Evolutionary conservation across 2,888 invertebrate species (phyloP).

Genomic region (Sycophila texana): DNA sequence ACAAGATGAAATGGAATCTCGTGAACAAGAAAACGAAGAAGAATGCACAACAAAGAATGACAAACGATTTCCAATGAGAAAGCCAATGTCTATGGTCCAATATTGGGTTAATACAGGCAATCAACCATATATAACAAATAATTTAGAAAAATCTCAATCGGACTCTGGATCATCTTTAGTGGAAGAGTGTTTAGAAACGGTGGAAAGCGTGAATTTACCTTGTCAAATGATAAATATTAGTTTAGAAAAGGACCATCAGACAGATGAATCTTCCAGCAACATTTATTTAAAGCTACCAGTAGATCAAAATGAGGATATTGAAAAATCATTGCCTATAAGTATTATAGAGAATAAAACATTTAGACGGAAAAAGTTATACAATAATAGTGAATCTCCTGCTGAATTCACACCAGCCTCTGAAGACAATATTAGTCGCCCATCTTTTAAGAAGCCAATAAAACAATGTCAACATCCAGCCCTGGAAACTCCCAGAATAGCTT

Average conservation of each 20-base stretch:
- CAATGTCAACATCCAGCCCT: conserved; percentile 45
- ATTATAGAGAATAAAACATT: conserved; percentile 8
- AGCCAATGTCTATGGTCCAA: conserved; percentile 62
- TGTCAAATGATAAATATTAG: neutral
- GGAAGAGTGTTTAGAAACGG: conserved; percentile 51
- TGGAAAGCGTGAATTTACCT: neutral
- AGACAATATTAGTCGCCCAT: neutral
- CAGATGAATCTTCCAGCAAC: neutral
- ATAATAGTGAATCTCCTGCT: conserved; percentile 62
- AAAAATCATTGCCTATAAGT: too few species aligned
- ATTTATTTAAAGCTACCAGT: neutral
- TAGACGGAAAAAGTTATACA: conserved; percentile 64
- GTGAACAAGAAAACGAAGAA: neutral
- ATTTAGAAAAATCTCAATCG: conserved; percentile 34
- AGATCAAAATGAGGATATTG: neutral
- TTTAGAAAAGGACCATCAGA: conserved; percentile 2
- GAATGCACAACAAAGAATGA: conserved; percentile 13
- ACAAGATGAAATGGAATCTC: too few species aligned
- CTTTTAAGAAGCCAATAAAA: neutral
- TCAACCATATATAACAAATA: conserved; percentile 57
- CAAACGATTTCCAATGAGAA: conserved; percentile 59
- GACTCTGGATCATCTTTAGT: conserved; percentile 59
- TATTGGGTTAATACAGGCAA: conserved; percentile 69
- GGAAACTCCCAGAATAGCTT: conserved; percentile 21
- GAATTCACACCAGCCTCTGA: conserved; percentile 60